Evolutionary conservation across 2,888 invertebrate species (phyloP).

Genomic region (Sinotaia quadrata): DNA sequence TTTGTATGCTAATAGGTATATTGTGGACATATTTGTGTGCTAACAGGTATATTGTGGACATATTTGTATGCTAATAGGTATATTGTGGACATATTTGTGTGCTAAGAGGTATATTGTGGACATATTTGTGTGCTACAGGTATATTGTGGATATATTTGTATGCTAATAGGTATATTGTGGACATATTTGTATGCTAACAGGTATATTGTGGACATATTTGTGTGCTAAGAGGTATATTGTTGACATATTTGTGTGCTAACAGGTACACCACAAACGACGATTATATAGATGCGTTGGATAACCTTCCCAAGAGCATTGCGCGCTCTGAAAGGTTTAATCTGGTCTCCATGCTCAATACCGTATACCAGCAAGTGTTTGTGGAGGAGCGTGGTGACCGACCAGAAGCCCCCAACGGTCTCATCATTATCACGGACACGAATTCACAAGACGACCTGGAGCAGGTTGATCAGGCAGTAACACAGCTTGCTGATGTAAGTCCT

Average conservation of each 20-base stretch:
- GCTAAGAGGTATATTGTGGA: too few species aligned
- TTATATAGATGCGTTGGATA: slow-evolving; percentile 14
- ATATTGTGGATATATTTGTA: too few species aligned
- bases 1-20: too few species aligned
- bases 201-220: background rate
- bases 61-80: too few species aligned
- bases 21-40: too few species aligned
- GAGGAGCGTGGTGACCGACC: slow-evolving; percentile 40
- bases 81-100: too few species aligned
- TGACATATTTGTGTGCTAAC: background rate
- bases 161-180: too few species aligned
- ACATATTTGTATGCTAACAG: too few species aligned
- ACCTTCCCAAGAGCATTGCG: slow-evolving; percentile 25
- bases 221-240: background rate
- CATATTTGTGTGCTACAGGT: too few species aligned
- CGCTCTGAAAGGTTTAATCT: slow-evolving; percentile 27
- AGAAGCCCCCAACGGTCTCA: slow-evolving; percentile 50
- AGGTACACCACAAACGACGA: slow-evolving; percentile 22
- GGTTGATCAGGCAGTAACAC: slow-evolving; percentile 7
- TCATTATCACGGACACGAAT: slow-evolving; percentile 53
- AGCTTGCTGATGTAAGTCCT: slow-evolving; percentile 8
- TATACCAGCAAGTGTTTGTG: slow-evolving; percentile 40
- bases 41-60: too few species aligned
- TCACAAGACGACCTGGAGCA: slow-evolving; percentile 38
- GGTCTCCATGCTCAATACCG: slow-evolving; percentile 15